These are phyloP conservation scores for Poeciliopsis gracilis DNA, from an alignment of 2,797 vertebrate genomes.

Conservation along the genomic window DNA sequence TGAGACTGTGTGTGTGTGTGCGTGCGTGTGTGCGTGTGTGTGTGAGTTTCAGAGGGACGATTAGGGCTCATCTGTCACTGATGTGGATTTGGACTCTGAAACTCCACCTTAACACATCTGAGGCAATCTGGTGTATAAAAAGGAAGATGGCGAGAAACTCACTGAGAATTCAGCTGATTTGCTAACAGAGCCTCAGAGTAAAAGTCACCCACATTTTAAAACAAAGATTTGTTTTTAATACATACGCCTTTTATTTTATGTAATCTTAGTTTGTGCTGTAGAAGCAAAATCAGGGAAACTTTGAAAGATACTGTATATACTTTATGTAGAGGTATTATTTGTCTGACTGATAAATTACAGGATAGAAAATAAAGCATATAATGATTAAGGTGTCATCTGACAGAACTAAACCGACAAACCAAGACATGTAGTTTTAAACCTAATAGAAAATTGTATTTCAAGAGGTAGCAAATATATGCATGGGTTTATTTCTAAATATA, in stretches of 20 bases:
- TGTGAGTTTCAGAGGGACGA: slow-evolving; percentile 75
- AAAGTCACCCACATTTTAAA: background rate
- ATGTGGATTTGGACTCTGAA: slow-evolving; percentile 90
- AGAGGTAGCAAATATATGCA: background rate
- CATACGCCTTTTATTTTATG: background rate
- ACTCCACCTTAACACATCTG: slow-evolving; percentile 85
- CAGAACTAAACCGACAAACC: background rate
- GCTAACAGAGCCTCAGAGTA: background rate
- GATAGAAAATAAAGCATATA: no score
- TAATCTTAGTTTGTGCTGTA: background rate
- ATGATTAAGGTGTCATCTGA: background rate
- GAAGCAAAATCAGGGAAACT: background rate
- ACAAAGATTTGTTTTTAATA: background rate
- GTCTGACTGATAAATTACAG: no score
- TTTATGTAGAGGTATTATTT: no score
- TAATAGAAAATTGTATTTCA: background rate
- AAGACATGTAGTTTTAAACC: background rate
- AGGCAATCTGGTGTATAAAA: slow-evolving; percentile 48
- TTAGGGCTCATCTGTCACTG: slow-evolving; percentile 99
- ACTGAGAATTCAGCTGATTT: background rate
- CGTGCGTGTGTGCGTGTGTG: background rate
- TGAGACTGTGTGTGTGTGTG: slow-evolving; percentile 25
- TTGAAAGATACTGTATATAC: background rate
- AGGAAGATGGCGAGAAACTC: slow-evolving; percentile 10
- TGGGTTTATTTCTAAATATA: background rate